Base-by-base conservation (phyloP, 2,113 vertebrate genomes). In the Nycticebus coucang region DNA sequence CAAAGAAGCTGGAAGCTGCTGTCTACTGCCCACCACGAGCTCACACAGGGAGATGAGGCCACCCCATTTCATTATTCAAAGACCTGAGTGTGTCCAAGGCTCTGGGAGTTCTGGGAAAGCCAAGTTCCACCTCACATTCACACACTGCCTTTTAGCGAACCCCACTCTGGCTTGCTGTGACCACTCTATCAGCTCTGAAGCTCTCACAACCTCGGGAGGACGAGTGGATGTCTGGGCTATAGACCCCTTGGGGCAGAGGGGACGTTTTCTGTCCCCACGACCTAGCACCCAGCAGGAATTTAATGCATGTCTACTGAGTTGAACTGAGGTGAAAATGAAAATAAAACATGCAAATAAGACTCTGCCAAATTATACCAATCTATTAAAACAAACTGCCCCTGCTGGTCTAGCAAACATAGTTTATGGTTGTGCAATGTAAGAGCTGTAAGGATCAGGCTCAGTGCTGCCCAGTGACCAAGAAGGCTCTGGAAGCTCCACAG, bases 351-450 rank as follows among this genome's bases (percentile, higher is more conserved):
- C 35, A 37, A 30, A 5, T 4, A 5, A 14, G 45, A 33, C 41
- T 77, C 55, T 30, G n/a, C 33, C 37, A 55, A 69, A 15, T 30
- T 28, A 24, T 28, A 68, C 5, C n/a, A 21, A 45, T 21, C n/a
- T 15, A 50, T 35, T 19, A 18, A 74, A 74, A 59, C 57, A 33
- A 45, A 9, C 12, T 2, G 28, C 18, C 22, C 57, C 37, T 22
- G 33, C n/a, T 35, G 45, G 26, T 0, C 10, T 4, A 41, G 55
- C 21, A 75, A 35, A 53, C 24, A 11, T 0, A 9, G 59, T 7
- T 14, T 17, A 69, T 0, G 5, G 21, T 64, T 69, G 8, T 33
- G n/a, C 2, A 3, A 3, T 15, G 0, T 4, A 41, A n/a, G 2
- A n/a, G 4, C 37, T 69, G 8, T 33, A 64, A 81, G 50, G 50